A percentile compares a stretch with the other conserved stretches of the same genome.
phyloP scores from a whole-genome alignment of 2,113 vertebrate species.

The Petaurus breviceps region DNA sequence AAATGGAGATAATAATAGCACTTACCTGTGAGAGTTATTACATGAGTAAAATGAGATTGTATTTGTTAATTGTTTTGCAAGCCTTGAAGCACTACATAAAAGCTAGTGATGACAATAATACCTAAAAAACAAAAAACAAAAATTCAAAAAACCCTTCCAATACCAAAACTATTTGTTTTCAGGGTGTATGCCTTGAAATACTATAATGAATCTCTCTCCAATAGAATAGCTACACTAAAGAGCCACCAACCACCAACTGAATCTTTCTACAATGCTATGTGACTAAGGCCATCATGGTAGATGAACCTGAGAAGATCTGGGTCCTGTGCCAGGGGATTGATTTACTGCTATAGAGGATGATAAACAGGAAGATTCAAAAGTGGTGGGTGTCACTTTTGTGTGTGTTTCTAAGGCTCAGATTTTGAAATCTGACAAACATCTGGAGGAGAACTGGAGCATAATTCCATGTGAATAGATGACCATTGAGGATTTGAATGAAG shows the following conservation, averaged over 20 bases:
- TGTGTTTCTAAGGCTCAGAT: constrained; percentile 90
- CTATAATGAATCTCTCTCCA: background rate
- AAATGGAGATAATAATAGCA: background rate
- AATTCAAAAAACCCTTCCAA: no score
- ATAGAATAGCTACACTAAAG: background rate
- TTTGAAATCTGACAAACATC: constrained; percentile 88
- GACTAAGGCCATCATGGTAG: background rate
- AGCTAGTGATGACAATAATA: background rate
- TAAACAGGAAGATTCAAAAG: constrained; percentile 88
- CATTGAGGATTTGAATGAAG: constrained; percentile 87
- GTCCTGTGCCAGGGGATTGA: constrained; percentile 92
- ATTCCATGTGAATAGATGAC: constrained; percentile 98
- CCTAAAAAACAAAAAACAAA: background rate
- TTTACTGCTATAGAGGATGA: constrained; percentile 88
- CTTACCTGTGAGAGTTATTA: background rate
- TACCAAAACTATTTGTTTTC: background rate
- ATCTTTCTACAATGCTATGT: background rate
- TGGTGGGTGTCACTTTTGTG: constrained; percentile 82
- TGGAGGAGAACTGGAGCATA: constrained; percentile 90
- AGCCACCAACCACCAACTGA: background rate
- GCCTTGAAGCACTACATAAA: background rate
- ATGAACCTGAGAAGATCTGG: constrained; percentile 23
- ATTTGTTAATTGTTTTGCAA: background rate
- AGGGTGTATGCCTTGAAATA: background rate
- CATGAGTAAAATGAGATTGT: background rate